Base-by-base conservation (phyloP, 1,140 invertebrate genomes). In the Physella acuta region DNA sequence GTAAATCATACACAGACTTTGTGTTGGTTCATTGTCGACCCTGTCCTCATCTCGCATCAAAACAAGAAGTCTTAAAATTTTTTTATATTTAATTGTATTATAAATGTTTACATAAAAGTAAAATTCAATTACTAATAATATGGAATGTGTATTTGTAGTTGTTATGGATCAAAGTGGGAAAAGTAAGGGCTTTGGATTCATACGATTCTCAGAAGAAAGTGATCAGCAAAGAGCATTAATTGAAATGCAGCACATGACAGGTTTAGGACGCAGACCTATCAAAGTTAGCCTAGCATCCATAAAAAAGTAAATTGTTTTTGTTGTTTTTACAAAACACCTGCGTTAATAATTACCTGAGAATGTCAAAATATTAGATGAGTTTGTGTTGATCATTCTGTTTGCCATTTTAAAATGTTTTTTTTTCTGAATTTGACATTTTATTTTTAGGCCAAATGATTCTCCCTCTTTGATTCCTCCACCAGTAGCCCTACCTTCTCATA, bases 171-270 rank as follows among this genome's bases (percentile, higher is more conserved):
- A 44, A 1, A 89, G 90, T 78, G 95, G 95, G 17, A 92, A 93
- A 75, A 96, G 93, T 77, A 95, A 95, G 87, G 95, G 95, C 39
- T 98, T 96, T 84, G 96, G 95, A n/a, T 98, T 98, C 87, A 93
- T 98, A 1, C 88, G 94, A 76, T 98, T 98, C 84, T 91, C 93
- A 11, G 93, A 92, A 80, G 95, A 98, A 86, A 92, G 94, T 70
- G 95, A 98, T 79, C 94, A 97, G 79, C 93, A 95, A 79, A 91
- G 93, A 81, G 94, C 94, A 74, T 86, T 97, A 51, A 90, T 92
- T 33, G 86, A 88, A 73, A 88, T 88, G 87, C 86, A 87, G 72
- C 85, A 86, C 60, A 83, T 84, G 73, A 78, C 80, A 14, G 85
- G 84, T 2, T 77, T 88, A 28, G 87, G 94, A 2, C 89, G 89